These are phyloP conservation scores for Hemiscyllium ocellatum DNA, from an alignment of 2,113 vertebrate genomes.

Conservation along the genomic window DNA sequence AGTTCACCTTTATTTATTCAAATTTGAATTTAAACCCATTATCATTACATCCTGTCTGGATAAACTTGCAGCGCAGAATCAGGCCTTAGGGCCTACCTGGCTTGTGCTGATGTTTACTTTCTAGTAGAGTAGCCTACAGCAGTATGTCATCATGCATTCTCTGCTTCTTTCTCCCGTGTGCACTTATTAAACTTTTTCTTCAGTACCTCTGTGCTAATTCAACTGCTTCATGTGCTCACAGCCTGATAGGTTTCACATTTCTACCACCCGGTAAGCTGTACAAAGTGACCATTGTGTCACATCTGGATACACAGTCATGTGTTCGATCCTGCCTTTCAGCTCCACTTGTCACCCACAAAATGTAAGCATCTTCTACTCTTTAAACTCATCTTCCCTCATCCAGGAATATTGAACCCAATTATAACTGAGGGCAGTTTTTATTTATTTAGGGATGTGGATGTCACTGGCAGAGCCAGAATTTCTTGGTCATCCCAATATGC, in stretches of 20 bases:
- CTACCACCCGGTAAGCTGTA: background rate
- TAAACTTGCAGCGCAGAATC: background rate
- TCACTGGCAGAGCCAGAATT: no score
- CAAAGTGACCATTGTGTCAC: background rate
- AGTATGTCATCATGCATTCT: background rate
- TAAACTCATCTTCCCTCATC: background rate
- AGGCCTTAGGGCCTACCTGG: background rate
- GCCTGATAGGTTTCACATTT: background rate
- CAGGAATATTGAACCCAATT: background rate
- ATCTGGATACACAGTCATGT: background rate
- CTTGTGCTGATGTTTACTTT: background rate
- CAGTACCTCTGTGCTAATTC: background rate
- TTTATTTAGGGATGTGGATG: no score
- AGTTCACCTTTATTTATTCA: slow-evolving; percentile 42
- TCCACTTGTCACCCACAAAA: background rate
- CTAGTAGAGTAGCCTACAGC: background rate
- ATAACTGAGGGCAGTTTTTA: background rate
- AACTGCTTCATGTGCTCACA: background rate
- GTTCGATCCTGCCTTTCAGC: background rate
- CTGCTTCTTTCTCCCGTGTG: background rate
- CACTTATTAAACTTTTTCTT: background rate
- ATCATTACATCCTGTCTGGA: background rate
- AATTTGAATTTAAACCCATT: no score
- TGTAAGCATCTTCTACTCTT: background rate
- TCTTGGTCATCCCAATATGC: no score